These are phyloP conservation scores for Palythoa grandis DNA, from an alignment of 92 coral and sea anemone species.

Conservation along the genomic window DNA sequence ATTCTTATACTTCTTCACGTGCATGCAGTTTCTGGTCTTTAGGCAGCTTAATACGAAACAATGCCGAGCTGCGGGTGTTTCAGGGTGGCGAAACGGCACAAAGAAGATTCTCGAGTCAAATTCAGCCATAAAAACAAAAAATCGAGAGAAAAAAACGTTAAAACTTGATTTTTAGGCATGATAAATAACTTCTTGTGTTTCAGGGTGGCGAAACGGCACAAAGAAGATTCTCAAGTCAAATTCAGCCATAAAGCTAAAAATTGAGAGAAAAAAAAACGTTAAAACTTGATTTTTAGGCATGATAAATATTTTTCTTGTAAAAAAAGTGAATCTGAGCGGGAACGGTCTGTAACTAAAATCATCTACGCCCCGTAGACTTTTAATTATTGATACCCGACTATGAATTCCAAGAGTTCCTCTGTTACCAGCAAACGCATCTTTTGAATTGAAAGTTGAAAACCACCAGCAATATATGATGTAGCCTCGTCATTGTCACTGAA, in stretches of 20 bases:
- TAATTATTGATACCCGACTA: too few relatives aligned
- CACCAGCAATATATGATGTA: not conserved
- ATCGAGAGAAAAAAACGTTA: not conserved
- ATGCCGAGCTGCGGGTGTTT: not conserved
- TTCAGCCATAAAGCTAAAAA: not conserved
- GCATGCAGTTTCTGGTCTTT: too few relatives aligned
- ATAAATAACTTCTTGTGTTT: too few relatives aligned
- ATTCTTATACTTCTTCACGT: too few relatives aligned
- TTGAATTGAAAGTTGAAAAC: too few relatives aligned
- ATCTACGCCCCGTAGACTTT: too few relatives aligned
- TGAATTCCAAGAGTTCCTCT: not conserved
- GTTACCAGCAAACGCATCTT: not conserved
- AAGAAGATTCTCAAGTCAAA: not conserved
- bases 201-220: constrained; percentile 2
- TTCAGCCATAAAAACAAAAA: not conserved
- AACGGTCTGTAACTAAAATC: too few relatives aligned
- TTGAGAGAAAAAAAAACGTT: not conserved
- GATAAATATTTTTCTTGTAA: not conserved
- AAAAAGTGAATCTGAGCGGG: not conserved
- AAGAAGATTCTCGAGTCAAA: not conserved
- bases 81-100: constrained; percentile 2
- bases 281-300: not conserved
- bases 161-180: not conserved
- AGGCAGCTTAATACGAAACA: not conserved
- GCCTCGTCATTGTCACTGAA: not conserved